These are phyloP conservation scores for Diploscapter pachys DNA, from an alignment of 1,140 invertebrate species.

Conservation along the genomic window DNA sequence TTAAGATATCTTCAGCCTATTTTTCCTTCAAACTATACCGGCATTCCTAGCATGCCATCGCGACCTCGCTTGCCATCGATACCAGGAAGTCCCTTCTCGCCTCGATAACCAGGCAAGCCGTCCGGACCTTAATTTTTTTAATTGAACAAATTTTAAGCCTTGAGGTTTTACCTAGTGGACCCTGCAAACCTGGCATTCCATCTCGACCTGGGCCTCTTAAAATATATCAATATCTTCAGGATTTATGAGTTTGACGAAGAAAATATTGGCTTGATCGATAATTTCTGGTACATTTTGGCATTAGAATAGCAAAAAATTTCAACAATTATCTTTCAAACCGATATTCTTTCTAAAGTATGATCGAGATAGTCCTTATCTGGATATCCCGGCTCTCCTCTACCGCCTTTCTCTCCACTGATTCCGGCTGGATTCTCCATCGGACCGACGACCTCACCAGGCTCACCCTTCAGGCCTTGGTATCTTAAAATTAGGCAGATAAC, in stretches of 20 bases:
- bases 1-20: slow-evolving; percentile 12
- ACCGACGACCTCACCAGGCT: slow-evolving; percentile 54
- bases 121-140: neutral
- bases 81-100: slow-evolving; percentile 36
- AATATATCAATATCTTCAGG: neutral
- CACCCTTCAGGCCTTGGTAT: slow-evolving; percentile 52
- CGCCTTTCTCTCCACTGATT: slow-evolving; percentile 37
- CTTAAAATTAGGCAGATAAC: slow-evolving; percentile 48
- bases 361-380: slow-evolving; percentile 12
- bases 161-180: neutral
- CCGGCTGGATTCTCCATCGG: slow-evolving; percentile 56
- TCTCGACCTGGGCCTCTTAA: slow-evolving; percentile 32
- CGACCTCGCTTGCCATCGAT: slow-evolving; percentile 40
- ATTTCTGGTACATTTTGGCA: too few relatives aligned
- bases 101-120: slow-evolving; percentile 33
- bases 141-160: too few relatives aligned
- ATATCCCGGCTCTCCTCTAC: slow-evolving; percentile 32
- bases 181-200: slow-evolving; percentile 35
- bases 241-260: too few relatives aligned
- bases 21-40: neutral
- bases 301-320: too few relatives aligned
- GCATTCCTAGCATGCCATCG: slow-evolving; percentile 32
- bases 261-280: too few relatives aligned
- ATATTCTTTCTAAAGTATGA: too few relatives aligned
- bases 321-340: too few relatives aligned